Percentiles rank a stretch among this genome's conserved stretches.
Evolutionary conservation across 2,113 vertebrate genomes (phyloP).

Genomic region (Ameiurus melas): DNA sequence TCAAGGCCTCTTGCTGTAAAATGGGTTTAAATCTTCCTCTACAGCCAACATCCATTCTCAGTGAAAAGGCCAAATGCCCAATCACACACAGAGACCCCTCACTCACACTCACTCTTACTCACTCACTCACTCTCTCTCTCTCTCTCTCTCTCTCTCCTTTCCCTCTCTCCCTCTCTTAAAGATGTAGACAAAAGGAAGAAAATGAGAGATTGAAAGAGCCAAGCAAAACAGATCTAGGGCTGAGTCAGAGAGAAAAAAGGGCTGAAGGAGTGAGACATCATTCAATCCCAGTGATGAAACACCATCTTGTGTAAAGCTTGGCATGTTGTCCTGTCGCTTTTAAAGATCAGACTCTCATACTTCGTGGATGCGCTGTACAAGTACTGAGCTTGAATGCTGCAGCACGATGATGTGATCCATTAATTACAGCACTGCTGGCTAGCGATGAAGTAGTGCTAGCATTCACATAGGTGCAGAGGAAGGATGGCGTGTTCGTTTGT

Average conservation of each 20-base stretch:
- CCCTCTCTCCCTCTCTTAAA: neutral
- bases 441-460: neutral
- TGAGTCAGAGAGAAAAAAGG: neutral
- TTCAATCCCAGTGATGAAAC: conserved; percentile 22
- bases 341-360: neutral
- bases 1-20: conserved; percentile 34
- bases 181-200: conserved; percentile 7
- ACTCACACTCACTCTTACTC: neutral
- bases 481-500: neutral
- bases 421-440: neutral
- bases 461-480: neutral
- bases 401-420: conserved; percentile 29
- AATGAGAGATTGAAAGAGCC: conserved; percentile 17
- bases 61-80: conserved; percentile 38
- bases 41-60: conserved; percentile 30
- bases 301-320: neutral
- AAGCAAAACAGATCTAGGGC: conserved; percentile 17
- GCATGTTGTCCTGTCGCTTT: neutral
- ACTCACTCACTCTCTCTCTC: neutral
- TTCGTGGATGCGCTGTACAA: neutral
- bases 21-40: conserved; percentile 37
- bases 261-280: neutral
- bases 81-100: conserved; percentile 3
- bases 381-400: neutral
- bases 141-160: neutral